These are phyloP conservation scores for Nansenia antarctica DNA, from an alignment of 2,113 vertebrate genomes.

Conservation along the genomic window DNA sequence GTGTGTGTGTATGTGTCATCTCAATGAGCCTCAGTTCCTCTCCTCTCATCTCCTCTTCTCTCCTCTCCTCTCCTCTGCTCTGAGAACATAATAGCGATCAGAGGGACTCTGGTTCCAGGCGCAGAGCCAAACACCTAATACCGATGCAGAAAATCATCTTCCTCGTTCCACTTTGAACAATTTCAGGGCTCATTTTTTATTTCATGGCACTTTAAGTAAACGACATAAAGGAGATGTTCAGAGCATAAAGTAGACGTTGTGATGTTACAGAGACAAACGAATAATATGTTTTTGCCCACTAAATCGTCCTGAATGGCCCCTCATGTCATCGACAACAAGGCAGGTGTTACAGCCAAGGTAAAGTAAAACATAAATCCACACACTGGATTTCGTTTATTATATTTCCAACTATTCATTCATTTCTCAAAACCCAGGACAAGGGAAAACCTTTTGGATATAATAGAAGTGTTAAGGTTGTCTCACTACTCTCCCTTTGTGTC, in stretches of 20 bases:
- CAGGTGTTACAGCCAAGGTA: background rate
- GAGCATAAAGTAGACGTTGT: background rate
- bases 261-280: constrained; percentile 13
- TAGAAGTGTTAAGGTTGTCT: too few relatives aligned
- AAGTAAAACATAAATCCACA: too few relatives aligned
- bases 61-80: background rate
- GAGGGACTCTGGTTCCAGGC: background rate
- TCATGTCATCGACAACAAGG: background rate
- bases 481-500: too few relatives aligned
- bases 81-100: background rate
- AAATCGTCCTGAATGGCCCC: background rate
- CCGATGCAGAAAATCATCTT: background rate
- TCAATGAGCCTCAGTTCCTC: background rate
- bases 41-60: background rate
- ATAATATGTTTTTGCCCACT: constrained; percentile 4
- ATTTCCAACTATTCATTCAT: too few relatives aligned
- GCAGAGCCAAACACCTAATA: background rate
- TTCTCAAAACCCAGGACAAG: too few relatives aligned
- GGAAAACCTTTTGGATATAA: too few relatives aligned
- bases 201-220: background rate
- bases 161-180: background rate
- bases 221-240: background rate
- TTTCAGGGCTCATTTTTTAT: too few relatives aligned
- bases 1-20: background rate
- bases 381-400: too few relatives aligned